phyloP scores from a whole-genome alignment of 2,797 vertebrate species.

The Miichthys miiuy region DNA sequence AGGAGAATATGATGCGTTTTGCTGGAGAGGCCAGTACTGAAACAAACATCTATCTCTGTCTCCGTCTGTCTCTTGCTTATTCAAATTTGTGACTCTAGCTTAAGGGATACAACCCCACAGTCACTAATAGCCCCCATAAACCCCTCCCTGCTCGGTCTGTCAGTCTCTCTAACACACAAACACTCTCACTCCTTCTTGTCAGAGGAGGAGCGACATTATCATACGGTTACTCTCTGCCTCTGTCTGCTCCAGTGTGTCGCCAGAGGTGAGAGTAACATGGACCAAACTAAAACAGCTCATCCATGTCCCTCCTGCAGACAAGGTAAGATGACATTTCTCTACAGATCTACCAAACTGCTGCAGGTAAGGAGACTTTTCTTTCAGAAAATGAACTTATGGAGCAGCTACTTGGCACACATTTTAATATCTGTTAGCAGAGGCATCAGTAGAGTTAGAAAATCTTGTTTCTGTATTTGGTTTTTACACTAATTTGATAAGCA shows the following conservation, averaged over 20 bases:
- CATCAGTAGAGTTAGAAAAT: background rate
- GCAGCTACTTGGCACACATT: background rate
- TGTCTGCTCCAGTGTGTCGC: slow-evolving; percentile 49
- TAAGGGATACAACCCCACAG: slow-evolving; percentile 63
- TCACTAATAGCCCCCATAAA: slow-evolving; percentile 61
- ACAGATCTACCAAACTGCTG: slow-evolving; percentile 21
- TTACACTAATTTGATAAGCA: background rate
- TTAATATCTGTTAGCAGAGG: background rate
- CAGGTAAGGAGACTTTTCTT: slow-evolving; percentile 45
- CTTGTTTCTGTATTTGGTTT: background rate
- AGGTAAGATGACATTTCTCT: slow-evolving; percentile 59
- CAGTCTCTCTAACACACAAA: slow-evolving; percentile 47
- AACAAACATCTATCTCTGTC: slow-evolving; percentile 45
- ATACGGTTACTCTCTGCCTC: slow-evolving; percentile 53
- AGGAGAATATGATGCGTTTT: slow-evolving; percentile 24
- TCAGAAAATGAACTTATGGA: background rate
- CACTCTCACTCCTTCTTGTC: slow-evolving; percentile 58
- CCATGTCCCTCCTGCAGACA: slow-evolving; percentile 34
- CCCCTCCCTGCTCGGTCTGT: slow-evolving; percentile 64
- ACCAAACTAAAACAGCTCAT: slow-evolving; percentile 52
- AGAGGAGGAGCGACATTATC: slow-evolving; percentile 76
- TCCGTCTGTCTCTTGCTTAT: slow-evolving; percentile 51
- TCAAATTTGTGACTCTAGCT: slow-evolving; percentile 61
- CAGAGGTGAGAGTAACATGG: slow-evolving; percentile 71
- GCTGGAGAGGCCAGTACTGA: slow-evolving; percentile 59